Evolutionary conservation across 2,797 vertebrate genomes (phyloP).

Genomic region (Diceros bicornis): DNA sequence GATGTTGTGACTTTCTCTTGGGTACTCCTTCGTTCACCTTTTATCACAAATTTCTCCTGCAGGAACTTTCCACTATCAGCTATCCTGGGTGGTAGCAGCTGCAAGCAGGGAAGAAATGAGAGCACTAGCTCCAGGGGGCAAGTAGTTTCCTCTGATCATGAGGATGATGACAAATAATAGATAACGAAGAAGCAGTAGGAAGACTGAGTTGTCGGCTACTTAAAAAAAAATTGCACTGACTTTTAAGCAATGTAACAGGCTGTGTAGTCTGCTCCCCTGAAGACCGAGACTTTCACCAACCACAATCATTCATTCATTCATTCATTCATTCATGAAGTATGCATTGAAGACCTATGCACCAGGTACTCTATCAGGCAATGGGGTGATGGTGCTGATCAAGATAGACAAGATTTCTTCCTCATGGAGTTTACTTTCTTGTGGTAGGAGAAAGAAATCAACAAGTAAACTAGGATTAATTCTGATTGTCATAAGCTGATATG

Average conservation of each 20-base stretch:
- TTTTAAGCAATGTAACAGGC: not conserved
- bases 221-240: not conserved
- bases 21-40: not conserved
- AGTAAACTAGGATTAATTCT: not conserved
- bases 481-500: not conserved
- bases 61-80: not conserved
- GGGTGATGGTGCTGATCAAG: not conserved
- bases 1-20: not conserved
- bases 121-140: not conserved
- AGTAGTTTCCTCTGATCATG: not conserved
- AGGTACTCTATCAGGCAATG: not conserved
- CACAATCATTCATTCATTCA: not conserved
- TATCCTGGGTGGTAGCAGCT: not conserved
- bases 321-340: too few species aligned
- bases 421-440: not conserved
- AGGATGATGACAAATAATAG: not conserved
- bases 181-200: not conserved
- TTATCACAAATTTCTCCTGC: not conserved
- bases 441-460: not conserved
- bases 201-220: not conserved
- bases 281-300: not conserved
- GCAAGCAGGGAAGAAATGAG: not conserved
- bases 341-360: not conserved
- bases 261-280: not conserved
- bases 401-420: not conserved